Conservation (phyloP, 2,113 vertebrate species). For the Lepus europaeus region DNA sequence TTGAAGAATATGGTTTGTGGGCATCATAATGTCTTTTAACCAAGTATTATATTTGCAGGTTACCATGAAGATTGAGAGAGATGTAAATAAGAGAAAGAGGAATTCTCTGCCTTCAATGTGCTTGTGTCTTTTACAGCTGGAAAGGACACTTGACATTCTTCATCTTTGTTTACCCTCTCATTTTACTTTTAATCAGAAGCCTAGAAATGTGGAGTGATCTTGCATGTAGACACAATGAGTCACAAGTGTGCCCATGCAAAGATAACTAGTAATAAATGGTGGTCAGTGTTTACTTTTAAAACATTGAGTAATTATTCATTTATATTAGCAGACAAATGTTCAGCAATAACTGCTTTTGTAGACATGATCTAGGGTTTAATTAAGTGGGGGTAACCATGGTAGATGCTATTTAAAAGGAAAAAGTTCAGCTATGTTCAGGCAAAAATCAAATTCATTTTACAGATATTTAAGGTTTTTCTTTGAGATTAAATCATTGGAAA, state of each 20-base stretch:
- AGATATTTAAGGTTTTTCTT: slow-evolving; percentile 39
- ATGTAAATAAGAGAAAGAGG: not conserved
- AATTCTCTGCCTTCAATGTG: slow-evolving; percentile 55
- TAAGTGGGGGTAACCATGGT: slow-evolving; percentile 40
- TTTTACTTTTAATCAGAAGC: slow-evolving; percentile 61
- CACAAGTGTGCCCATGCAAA: slow-evolving; percentile 59
- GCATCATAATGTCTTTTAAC: slow-evolving; percentile 53
- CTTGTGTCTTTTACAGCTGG: slow-evolving; percentile 45
- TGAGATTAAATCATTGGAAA: slow-evolving; percentile 51
- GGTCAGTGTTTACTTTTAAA: slow-evolving; percentile 70
- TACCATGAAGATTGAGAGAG: not conserved
- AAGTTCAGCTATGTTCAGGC: slow-evolving; percentile 59
- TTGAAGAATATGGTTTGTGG: slow-evolving; percentile 62
- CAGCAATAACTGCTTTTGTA: slow-evolving; percentile 60
- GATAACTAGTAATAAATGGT: slow-evolving; percentile 72
- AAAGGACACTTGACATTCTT: slow-evolving; percentile 58
- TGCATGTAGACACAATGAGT: slow-evolving; percentile 70
- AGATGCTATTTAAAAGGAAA: slow-evolving; percentile 50
- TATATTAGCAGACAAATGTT: slow-evolving; percentile 67
- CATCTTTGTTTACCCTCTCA: slow-evolving; percentile 40
- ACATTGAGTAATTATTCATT: slow-evolving; percentile 64
- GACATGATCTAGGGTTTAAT: slow-evolving; percentile 68
- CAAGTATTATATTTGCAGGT: not conserved
- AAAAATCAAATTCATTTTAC: slow-evolving; percentile 48
- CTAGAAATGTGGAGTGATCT: slow-evolving; percentile 65